Evolutionary conservation across 2,888 invertebrate species (phyloP).

Genomic region (Bursaphelenchus okinawaensis): DNA sequence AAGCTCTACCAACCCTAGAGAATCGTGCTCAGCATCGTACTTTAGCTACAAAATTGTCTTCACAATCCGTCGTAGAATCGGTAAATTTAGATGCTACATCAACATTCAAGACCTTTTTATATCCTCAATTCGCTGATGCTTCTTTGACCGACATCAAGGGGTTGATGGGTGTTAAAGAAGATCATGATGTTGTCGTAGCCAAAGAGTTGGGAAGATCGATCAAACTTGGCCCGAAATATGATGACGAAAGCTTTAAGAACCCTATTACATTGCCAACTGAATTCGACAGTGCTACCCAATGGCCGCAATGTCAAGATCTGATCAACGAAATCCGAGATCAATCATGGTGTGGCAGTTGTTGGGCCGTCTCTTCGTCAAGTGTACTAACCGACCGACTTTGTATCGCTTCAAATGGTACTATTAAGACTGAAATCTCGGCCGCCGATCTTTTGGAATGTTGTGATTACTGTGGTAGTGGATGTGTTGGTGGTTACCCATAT

Average conservation of each 20-base stretch:
- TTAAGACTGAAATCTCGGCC: neutral
- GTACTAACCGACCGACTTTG: constrained; percentile 10
- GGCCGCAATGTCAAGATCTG: neutral
- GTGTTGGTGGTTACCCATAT: neutral
- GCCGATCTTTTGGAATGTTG: constrained; percentile 2
- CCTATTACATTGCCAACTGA: neutral
- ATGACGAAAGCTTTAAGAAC: too few species aligned
- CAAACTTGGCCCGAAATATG: neutral
- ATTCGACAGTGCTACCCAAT: neutral
- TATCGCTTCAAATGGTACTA: constrained; percentile 6
- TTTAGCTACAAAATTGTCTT: neutral
- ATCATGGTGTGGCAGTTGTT: constrained; percentile 1
- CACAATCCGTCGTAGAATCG: neutral
- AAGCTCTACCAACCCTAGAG: neutral
- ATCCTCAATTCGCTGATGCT: neutral
- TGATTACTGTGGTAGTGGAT: constrained; percentile 1
- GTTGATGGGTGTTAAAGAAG: neutral
- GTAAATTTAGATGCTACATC: neutral
- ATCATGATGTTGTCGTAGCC: neutral
- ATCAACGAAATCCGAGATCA: neutral
- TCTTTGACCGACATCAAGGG: neutral
- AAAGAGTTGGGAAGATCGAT: neutral
- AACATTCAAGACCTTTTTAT: neutral
- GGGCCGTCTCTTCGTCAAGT: neutral
- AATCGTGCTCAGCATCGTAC: neutral